Base-by-base conservation (phyloP, 2,888 invertebrate genomes). In the Heliconius ismenius region DNA sequence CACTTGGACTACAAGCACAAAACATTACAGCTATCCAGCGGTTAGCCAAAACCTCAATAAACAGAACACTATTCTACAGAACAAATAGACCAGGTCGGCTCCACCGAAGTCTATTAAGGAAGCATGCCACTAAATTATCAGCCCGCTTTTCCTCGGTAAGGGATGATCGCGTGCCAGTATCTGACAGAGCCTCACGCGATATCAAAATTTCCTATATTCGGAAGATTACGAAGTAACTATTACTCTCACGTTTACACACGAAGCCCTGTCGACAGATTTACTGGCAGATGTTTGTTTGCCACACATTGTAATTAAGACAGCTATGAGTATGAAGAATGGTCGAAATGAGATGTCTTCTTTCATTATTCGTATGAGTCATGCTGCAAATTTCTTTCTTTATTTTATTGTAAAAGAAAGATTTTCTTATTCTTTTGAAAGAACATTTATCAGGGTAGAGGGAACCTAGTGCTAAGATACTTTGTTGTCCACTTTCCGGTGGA, bases 111-210 rank as follows among this genome's bases (percentile, higher is more conserved):
- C 78, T 80, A 80, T 84, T 84, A 84, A 80, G 80, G 83, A 83
- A 87, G 85, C 86, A 86, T 85, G 85, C 83, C 83, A 83, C 83
- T 89, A 90, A 90, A 90, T 92, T 91, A 91, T 87, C 86, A 87
- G 87, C 84, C 84, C 84, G 86, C 85, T 83, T 82, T 85, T 84
- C 83, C 82, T 83, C 83, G 83, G 81, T 81, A 85, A 86, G 87
- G 86, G 88, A 89, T 83, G 85, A 87, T 93, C 88, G 92, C 93
- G 93, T 92, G 93, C 79, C 79, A 83, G 81, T 86, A 88, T 88
- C 88, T 88, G 83, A 83, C 79, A 84, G 82, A 82, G 84, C 82
- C 74, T 85, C 93, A 93, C 93, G 93, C 93, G 87, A 93, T 92
- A 86, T 86, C 84, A 86, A 90, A 89, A 92, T 93, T 92, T 91